These are phyloP conservation scores for Drosophila orena DNA, from an alignment of 1,140 invertebrate genomes.

Conservation along the genomic window DNA sequence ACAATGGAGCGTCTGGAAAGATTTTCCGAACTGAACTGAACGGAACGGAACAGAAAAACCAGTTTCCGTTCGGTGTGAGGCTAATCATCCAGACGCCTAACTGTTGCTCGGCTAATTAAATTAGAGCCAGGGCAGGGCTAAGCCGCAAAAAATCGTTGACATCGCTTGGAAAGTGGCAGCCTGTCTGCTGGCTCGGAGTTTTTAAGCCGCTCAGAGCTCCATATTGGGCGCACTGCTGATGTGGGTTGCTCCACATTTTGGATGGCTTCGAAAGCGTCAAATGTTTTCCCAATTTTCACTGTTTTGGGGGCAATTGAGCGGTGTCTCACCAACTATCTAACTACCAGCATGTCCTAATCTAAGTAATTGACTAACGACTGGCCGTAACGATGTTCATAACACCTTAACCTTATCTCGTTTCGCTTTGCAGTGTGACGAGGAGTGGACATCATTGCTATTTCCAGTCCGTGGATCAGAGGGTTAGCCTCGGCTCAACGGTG, in stretches of 20 bases:
- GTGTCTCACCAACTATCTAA: conserved; percentile 45
- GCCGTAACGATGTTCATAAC: conserved; percentile 25
- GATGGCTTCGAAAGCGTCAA: conserved; percentile 28
- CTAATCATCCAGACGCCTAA: conserved; percentile 63
- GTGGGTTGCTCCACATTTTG: conserved; percentile 52
- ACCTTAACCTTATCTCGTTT: conserved; percentile 72
- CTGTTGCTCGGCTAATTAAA: conserved; percentile 74
- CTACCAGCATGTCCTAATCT: conserved; percentile 51
- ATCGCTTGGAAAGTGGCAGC: conserved; percentile 63
- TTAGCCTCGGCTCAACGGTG: conserved; percentile 47
- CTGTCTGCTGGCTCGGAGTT: conserved; percentile 1
- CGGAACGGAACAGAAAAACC: conserved; percentile 66
- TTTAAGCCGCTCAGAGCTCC: conserved; percentile 34
- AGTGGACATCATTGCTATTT: conserved; percentile 68
- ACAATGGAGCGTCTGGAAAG: conserved; percentile 46
- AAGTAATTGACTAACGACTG: conserved; percentile 54
- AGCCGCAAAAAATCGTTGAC: conserved; percentile 47
- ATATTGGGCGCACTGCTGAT: conserved; percentile 37
- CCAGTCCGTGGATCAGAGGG: conserved; percentile 27
- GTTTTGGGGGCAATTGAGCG: conserved; percentile 73
- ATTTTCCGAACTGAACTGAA: conserved; percentile 59
- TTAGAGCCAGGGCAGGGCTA: conserved; percentile 55
- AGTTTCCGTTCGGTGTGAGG: conserved; percentile 55
- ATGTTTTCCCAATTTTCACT: conserved; percentile 61
- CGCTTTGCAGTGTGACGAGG: conserved; percentile 22